Evolutionary conservation across 2,797 vertebrate species (phyloP).

Genomic region (Dallia pectoralis): DNA sequence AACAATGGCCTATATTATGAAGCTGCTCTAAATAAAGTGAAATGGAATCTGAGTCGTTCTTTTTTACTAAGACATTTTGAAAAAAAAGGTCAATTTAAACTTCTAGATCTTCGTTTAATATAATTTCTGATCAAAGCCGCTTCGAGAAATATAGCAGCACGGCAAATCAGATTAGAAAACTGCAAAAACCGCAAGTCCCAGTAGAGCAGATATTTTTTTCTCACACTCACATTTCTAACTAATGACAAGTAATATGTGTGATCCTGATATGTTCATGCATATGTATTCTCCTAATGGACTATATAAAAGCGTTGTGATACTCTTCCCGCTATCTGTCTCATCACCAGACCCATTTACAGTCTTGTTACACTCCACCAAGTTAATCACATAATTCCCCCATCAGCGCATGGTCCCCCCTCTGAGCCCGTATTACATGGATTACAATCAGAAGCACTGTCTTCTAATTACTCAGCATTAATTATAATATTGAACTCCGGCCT

Average conservation of each 20-base stretch:
- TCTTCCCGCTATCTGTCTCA: slow-evolving; percentile 16
- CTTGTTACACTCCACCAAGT: slow-evolving; percentile 46
- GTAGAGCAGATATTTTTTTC: neutral
- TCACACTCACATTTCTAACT: neutral
- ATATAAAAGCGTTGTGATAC: slow-evolving; percentile 2
- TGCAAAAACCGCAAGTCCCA: neutral
- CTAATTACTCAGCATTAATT: slow-evolving; percentile 66
- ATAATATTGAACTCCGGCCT: slow-evolving; percentile 54
- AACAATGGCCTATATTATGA: neutral
- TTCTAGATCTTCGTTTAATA: neutral
- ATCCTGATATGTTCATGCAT: neutral
- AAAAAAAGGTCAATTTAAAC: neutral
- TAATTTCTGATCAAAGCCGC: neutral
- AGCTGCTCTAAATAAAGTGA: too few relatives aligned
- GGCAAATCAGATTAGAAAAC: neutral
- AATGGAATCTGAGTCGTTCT: neutral
- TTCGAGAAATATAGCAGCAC: neutral
- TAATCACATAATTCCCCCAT: slow-evolving; percentile 64
- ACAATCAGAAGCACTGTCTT: slow-evolving; percentile 39
- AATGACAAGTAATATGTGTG: neutral
- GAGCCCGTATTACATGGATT: slow-evolving; percentile 59
- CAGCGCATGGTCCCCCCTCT: slow-evolving; percentile 50
- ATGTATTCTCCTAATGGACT: neutral
- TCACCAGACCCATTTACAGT: slow-evolving; percentile 45
- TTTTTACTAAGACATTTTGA: neutral